Base-by-base conservation (phyloP, 1,140 invertebrate genomes). In the Augochlora pura region DNA sequence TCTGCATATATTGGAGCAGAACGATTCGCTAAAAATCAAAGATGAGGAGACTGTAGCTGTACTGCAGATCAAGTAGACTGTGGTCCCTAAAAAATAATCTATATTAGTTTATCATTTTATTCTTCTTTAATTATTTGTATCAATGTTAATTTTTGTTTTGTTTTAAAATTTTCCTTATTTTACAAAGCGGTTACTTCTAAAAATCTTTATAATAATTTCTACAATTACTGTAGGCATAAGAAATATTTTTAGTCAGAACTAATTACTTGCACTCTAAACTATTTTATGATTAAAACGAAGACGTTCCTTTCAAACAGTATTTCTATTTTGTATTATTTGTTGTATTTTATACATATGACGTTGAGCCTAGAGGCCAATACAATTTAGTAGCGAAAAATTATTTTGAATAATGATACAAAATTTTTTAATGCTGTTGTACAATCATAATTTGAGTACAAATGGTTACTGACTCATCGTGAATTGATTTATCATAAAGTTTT, bases 41-140 rank as follows among this genome's bases (percentile, higher is more conserved):
- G 97, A 98, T 70, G 98, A 99, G 91, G 98, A 99, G 93, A 98
- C 98, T 84, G 97, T 99, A 86, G 98, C 98, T 92, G 98, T 99
- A 78, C 94, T 99, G 80, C 98, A 99, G 92, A 99, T 93, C 98
- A 99, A 92, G 98, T 97, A 98, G 90, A 96, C 96, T 88, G 95
- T 95, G 84, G 93, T 94, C 46, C 87, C 91, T 49, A 96, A 96
- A 90, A 96, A 68, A 82, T 62, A 73, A 46, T 46, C 49, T 82
- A 64, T 49, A 79, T 32, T 32, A 32, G 32, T 76, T 78, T 73
- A 83, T 78, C 71, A 46, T 32, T 32, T 32, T 32, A 32, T 32
- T 2, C 32, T 83, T 70, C 68, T n/a, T 77, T 83, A 68, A 75
- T 69, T 77, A 23, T 82, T 68, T 49, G n/a, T 65, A 64, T 73